Conservation (phyloP, 2,888 invertebrate genomes). For the Ectemnius lituratus region DNA sequence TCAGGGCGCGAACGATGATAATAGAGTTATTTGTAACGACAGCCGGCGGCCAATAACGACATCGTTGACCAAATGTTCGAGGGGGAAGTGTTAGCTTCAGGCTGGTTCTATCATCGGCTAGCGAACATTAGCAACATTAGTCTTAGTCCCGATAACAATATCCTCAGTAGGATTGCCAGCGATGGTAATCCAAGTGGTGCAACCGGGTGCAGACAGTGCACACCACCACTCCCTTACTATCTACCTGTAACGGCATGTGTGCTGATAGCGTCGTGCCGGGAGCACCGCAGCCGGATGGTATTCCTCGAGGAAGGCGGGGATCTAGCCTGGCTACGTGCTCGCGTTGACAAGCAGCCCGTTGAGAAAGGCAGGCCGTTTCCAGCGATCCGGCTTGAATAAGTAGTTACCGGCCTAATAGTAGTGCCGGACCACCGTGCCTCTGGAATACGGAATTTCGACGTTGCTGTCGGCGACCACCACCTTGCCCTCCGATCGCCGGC, state of each 20-base stretch:
- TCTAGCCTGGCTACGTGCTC: slow-evolving; percentile 65
- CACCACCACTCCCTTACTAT: not conserved
- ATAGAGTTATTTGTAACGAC: slow-evolving; percentile 37
- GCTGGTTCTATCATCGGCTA: not conserved
- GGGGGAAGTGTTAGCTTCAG: not conserved
- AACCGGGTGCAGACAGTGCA: slow-evolving; percentile 4
- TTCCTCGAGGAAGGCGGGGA: slow-evolving; percentile 40
- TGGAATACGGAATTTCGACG: slow-evolving; percentile 71
- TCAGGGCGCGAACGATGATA: slow-evolving; percentile 10
- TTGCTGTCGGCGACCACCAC: slow-evolving; percentile 29
- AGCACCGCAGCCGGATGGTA: slow-evolving; percentile 41
- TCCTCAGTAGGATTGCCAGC: slow-evolving; percentile 1
- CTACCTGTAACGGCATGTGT: slow-evolving; percentile 23
- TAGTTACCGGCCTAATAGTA: slow-evolving; percentile 74
- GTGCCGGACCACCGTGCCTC: slow-evolving; percentile 69
- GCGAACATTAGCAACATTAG: slow-evolving; percentile 42
- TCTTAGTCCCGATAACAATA: slow-evolving; percentile 41
- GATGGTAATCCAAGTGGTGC: slow-evolving; percentile 19
- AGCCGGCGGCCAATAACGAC: slow-evolving; percentile 31
- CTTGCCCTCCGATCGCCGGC: slow-evolving; percentile 27
- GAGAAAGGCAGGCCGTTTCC: slow-evolving; percentile 60
- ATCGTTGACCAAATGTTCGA: not conserved
- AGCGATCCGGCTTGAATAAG: slow-evolving; percentile 75
- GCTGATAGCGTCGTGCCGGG: slow-evolving; percentile 22
- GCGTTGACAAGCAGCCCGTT: slow-evolving; percentile 66